phyloP scores from a whole-genome alignment of 2,113 vertebrate species.

The Catharus minimus region DNA sequence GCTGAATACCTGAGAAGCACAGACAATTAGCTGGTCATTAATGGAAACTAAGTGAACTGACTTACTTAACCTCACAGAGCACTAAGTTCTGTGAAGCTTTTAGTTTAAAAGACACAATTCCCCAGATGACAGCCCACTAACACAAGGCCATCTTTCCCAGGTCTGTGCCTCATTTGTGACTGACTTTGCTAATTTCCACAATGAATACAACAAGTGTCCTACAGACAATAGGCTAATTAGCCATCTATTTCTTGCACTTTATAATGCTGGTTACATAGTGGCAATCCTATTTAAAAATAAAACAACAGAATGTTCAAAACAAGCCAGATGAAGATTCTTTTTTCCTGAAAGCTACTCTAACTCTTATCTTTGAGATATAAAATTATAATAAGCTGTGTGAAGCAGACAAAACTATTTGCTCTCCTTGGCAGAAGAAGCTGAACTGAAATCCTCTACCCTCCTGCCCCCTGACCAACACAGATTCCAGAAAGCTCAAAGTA shows the following conservation, averaged over 20 bases:
- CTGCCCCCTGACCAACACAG: not conserved
- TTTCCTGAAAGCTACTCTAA: not conserved
- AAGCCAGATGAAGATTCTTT: not conserved
- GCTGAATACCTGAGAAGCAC: slow-evolving; percentile 27
- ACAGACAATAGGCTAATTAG: slow-evolving; percentile 59
- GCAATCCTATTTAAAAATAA: not conserved
- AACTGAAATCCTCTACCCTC: not conserved
- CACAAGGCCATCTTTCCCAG: not conserved
- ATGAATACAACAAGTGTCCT: slow-evolving; percentile 20
- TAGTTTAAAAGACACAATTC: not conserved
- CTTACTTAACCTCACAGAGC: not conserved
- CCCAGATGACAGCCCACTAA: not conserved
- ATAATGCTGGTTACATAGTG: not conserved
- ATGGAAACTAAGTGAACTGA: not conserved
- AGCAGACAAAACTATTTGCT: not conserved
- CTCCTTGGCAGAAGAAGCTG: not conserved
- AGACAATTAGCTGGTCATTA: not conserved
- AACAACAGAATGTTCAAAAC: not conserved
- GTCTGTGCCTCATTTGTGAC: not conserved
- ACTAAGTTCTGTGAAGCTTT: not conserved
- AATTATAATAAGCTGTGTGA: rapidly evolving
- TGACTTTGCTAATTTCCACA: slow-evolving; percentile 38
- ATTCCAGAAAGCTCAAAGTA: not conserved
- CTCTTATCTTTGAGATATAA: not conserved
- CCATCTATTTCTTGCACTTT: slow-evolving; percentile 40